A percentile compares a stretch with the other conserved stretches of the same genome.
Conservation (phyloP, 2,113 vertebrate genomes). For the Nesogale talazaci region DNA sequence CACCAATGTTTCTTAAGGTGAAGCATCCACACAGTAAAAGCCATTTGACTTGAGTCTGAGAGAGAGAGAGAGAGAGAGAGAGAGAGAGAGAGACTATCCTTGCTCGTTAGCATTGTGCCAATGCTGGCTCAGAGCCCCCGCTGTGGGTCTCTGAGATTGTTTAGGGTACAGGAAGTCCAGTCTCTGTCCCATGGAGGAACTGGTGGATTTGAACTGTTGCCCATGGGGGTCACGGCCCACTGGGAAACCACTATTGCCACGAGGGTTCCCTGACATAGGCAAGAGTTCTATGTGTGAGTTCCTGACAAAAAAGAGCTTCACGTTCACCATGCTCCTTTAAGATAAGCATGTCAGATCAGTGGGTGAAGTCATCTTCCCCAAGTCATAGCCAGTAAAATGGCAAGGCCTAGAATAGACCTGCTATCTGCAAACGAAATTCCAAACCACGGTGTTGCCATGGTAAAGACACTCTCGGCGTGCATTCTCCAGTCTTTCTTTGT, state of each 20-base stretch:
- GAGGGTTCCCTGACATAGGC: too few species aligned
- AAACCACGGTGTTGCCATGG: constrained; percentile 34
- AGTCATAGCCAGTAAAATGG: constrained; percentile 46
- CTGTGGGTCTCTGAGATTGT: too few species aligned
- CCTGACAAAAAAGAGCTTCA: constrained; percentile 7
- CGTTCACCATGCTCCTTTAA: neutral
- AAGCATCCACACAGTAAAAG: constrained; percentile 18
- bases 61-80: too few species aligned
- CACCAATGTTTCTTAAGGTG: neutral
- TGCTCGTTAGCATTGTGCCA: too few species aligned
- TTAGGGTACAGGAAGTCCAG: too few species aligned
- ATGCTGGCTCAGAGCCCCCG: too few species aligned
- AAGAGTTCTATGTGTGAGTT: constrained; percentile 22
- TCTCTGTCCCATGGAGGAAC: too few species aligned
- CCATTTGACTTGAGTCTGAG: constrained; percentile 20
- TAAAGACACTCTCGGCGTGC: constrained; percentile 53
- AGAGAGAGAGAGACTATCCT: too few species aligned
- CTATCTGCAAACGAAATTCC: constrained; percentile 56
- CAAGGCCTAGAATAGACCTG: constrained; percentile 34
- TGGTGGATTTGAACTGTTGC: too few species aligned
- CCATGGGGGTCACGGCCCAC: neutral
- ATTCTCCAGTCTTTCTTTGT: neutral
- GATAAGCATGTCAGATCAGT: constrained; percentile 17
- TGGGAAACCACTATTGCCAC: too few species aligned
- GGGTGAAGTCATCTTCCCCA: constrained; percentile 44